Conservation (phyloP, 2,113 vertebrate genomes). For the Pseudolaguvia tuberculata region DNA sequence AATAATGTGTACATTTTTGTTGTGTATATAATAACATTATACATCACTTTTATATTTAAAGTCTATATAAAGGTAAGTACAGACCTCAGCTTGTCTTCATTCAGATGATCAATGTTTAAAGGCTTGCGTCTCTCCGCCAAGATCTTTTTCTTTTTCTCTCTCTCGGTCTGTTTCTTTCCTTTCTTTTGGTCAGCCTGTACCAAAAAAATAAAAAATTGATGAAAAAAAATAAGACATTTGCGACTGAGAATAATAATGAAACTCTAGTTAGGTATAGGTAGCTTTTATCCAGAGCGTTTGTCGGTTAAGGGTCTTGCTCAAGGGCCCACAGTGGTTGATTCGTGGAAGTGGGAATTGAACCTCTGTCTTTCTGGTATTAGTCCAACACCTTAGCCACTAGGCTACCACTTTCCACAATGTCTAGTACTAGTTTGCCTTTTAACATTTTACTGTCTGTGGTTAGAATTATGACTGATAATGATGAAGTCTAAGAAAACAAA, state of each 20-base stretch:
- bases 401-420: no score
- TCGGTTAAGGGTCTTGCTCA: no score
- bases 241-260: no score
- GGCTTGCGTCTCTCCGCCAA: slow-evolving; percentile 88
- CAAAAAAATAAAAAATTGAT: neutral
- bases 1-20: neutral
- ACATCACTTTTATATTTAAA: neutral
- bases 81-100: slow-evolving; percentile 91
- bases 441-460: neutral
- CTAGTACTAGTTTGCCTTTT: neutral
- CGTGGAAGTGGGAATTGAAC: no score
- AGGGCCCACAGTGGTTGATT: no score
- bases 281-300: no score
- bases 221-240: no score
- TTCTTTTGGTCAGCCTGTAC: slow-evolving; percentile 91
- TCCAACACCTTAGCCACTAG: no score
- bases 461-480: neutral
- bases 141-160: slow-evolving; percentile 97
- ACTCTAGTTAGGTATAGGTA: no score
- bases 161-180: slow-evolving; percentile 96
- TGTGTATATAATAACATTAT: neutral
- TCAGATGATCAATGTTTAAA: slow-evolving; percentile 91
- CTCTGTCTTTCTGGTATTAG: no score
- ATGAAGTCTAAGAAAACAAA: neutral
- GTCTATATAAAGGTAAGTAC: neutral